phyloP scores from a whole-genome alignment of 1,140 invertebrate species.

The Aradophagus sp. region DNA sequence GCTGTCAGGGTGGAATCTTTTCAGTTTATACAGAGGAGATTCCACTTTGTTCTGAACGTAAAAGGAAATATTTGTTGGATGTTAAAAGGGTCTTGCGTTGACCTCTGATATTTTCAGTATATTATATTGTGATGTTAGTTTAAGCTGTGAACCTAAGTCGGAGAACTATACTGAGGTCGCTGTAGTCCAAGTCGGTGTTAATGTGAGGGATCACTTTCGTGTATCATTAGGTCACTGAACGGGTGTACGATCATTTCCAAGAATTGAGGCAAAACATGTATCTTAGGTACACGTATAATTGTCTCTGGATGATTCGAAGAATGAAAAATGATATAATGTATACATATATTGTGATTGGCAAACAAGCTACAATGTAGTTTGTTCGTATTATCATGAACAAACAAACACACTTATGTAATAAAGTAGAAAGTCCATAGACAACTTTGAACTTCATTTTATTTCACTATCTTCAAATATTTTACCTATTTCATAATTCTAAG shows the following conservation, averaged over 20 bases:
- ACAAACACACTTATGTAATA: constrained; percentile 74
- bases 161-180: constrained; percentile 71
- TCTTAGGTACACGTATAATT: constrained; percentile 67
- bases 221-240: constrained; percentile 66
- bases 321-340: constrained; percentile 60
- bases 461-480: constrained; percentile 10
- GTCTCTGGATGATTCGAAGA: constrained; percentile 69
- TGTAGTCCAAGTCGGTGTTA: constrained; percentile 66
- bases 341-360: constrained; percentile 74
- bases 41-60: constrained; percentile 54
- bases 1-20: constrained; percentile 1
- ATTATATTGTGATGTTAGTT: constrained; percentile 74
- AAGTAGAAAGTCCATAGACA: constrained; percentile 74
- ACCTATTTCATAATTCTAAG: too few relatives aligned
- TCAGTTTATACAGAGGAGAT: constrained; percentile 29
- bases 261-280: constrained; percentile 60
- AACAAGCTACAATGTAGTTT: constrained; percentile 75
- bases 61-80: constrained; percentile 57
- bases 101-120: constrained; percentile 71
- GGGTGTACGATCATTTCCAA: constrained; percentile 57
- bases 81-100: constrained; percentile 60
- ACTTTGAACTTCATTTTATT: constrained; percentile 55
- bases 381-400: constrained; percentile 73
- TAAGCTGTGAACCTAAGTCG: constrained; percentile 70
- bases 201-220: constrained; percentile 68